Percentiles rank a stretch among this genome's conserved stretches.
Evolutionary conservation across 2,113 vertebrate genomes (phyloP).

Genomic region (Heteronetta atricapilla): DNA sequence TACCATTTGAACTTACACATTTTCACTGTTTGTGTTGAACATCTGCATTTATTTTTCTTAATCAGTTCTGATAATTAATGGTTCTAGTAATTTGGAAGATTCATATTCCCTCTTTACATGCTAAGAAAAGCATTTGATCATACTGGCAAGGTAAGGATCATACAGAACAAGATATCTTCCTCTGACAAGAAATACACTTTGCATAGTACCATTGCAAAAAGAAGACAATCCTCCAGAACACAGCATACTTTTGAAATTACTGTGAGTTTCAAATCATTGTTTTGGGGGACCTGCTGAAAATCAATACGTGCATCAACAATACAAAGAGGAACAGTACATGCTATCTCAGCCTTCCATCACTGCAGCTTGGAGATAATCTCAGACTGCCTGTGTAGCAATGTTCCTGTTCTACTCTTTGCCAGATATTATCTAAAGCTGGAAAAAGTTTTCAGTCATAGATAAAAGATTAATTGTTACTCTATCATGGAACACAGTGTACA

Average conservation of each 20-base stretch:
- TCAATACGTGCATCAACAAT: slow-evolving; percentile 4
- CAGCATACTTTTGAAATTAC: neutral
- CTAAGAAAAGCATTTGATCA: neutral
- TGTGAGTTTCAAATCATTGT: neutral
- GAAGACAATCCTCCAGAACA: neutral
- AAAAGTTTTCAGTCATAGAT: slow-evolving; percentile 34
- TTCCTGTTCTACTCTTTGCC: neutral
- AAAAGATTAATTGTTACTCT: slow-evolving; percentile 26
- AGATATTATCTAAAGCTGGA: slow-evolving; percentile 58
- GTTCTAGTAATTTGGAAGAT: neutral
- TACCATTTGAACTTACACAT: neutral
- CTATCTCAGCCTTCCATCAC: slow-evolving; percentile 9
- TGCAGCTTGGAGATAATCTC: slow-evolving; percentile 16
- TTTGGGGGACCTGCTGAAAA: neutral
- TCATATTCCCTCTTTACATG: neutral
- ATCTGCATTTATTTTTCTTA: neutral
- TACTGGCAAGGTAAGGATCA: neutral
- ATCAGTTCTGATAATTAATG: neutral
- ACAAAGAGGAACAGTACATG: neutral
- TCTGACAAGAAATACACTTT: neutral
- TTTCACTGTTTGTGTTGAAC: neutral
- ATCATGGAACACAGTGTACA: slow-evolving; percentile 20
- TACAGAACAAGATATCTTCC: neutral
- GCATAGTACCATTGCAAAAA: neutral
- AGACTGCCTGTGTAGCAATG: neutral